Conservation (phyloP, 2,113 vertebrate species). For the Scartelaos histophorus region DNA sequence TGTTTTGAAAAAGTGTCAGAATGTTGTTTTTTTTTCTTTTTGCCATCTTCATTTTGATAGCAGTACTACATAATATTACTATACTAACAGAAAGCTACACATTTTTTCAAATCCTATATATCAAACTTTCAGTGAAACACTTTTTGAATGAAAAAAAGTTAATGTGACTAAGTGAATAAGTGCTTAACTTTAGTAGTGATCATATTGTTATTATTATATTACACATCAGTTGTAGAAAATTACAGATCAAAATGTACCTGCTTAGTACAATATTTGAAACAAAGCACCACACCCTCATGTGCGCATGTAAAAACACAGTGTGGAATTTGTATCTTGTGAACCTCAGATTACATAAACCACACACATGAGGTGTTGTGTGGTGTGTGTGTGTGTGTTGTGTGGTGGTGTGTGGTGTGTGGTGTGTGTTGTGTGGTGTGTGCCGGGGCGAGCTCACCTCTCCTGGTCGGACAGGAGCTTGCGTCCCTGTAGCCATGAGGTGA, state of each 20-base stretch:
- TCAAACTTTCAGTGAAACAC: no score
- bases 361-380: background rate
- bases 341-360: constrained; percentile 9
- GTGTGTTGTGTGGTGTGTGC: background rate
- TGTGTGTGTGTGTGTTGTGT: background rate
- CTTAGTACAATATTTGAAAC: background rate
- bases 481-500: constrained; percentile 74
- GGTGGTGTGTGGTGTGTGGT: background rate
- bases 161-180: no score
- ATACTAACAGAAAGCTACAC: no score
- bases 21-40: no score
- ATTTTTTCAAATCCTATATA: no score
- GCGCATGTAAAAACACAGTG: background rate
- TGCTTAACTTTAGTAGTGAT: no score
- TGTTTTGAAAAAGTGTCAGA: no score
- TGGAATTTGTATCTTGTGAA: background rate
- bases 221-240: no score
- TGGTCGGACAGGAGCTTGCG: constrained; percentile 81
- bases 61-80: no score
- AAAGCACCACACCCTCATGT: constrained; percentile 7
- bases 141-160: no score
- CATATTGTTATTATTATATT: no score
- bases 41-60: no score
- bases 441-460: constrained; percentile 79
- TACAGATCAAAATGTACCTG: background rate